These are phyloP conservation scores for Harmothoe impar DNA, from an alignment of 2,888 invertebrate genomes.

Conservation along the genomic window DNA sequence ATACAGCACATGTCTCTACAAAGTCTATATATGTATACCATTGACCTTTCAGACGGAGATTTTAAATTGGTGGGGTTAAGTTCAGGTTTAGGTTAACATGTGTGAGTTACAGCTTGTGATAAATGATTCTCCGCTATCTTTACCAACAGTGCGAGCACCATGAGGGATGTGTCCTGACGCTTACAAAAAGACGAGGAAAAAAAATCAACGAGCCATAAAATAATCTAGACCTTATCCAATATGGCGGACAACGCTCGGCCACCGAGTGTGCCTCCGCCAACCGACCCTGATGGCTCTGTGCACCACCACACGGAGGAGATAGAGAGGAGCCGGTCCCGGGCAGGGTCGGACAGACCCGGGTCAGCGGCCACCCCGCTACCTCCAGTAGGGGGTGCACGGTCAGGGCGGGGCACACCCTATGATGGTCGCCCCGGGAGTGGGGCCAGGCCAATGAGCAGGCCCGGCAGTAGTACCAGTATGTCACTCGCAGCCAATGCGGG, in stretches of 20 bases:
- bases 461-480: not conserved
- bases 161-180: conserved; percentile 10
- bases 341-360: not conserved
- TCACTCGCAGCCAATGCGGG: not conserved
- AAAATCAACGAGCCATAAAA: not conserved
- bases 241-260: not conserved
- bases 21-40: no score
- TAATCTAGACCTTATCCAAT: not conserved
- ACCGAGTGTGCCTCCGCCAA: not conserved
- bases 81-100: no score
- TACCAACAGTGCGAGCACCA: not conserved
- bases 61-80: no score
- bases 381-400: not conserved
- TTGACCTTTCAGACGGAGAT: no score
- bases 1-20: no score
- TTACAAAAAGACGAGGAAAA: not conserved
- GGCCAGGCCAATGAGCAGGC: not conserved
- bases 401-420: not conserved
- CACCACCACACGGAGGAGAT: conserved; percentile 55
- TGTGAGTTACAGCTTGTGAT: no score
- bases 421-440: conserved; percentile 43
- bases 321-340: conserved; percentile 5
- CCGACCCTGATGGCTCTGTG: conserved; percentile 41
- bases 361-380: not conserved
- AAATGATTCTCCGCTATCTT: no score